Base-by-base conservation (phyloP, 2,113 vertebrate species). In the Colistium nudipinnis region DNA sequence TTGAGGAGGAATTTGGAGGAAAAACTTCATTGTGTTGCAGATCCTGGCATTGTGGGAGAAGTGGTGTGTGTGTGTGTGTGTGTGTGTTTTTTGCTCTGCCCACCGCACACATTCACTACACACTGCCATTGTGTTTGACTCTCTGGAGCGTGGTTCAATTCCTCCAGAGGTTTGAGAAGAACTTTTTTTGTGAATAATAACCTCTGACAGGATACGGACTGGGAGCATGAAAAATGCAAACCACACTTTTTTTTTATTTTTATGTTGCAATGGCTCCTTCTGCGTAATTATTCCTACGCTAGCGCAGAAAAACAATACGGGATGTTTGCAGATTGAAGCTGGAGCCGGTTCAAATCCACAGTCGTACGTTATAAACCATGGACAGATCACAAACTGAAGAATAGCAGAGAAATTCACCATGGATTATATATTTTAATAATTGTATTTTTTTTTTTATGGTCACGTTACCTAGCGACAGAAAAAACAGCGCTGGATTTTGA, bases 21-120 rank as follows among this genome's bases (percentile, higher is more conserved):
- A 88, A 91, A 88, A 87, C 85, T 78, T 89, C 88, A 92, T 90
- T 89, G 87, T 92, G 85, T 89, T 77, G 51, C 35, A 90, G 84
- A 91, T 90, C 80, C 85, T 89, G 89, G 86, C 85, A 88, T 86
- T 89, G 88, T 90, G 79, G 81, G 55, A 76, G 60, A 82, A 76
- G 31, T 70, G 4, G 74, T 79, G 73, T 86, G n/a, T n/a, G n/a
- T n/a, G n/a, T n/a, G n/a, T n/a, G n/a, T n/a, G n/a, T n/a, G n/a
- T n/a, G n/a, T n/a, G n/a, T n/a, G n/a, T n/a, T n/a, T n/a, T n/a
- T 87, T 83, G 78, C 83, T 88, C 74, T 87, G 60, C 81, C 86
- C 83, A 69, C 66, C 73, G 52, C 57, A 62, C 74, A 88, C 20
- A 76, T 75, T 61, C 69, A 68, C 75, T 68, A 62, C 78, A 62